Conservation (phyloP, 2,113 vertebrate species). For the Tor tambroides region DNA sequence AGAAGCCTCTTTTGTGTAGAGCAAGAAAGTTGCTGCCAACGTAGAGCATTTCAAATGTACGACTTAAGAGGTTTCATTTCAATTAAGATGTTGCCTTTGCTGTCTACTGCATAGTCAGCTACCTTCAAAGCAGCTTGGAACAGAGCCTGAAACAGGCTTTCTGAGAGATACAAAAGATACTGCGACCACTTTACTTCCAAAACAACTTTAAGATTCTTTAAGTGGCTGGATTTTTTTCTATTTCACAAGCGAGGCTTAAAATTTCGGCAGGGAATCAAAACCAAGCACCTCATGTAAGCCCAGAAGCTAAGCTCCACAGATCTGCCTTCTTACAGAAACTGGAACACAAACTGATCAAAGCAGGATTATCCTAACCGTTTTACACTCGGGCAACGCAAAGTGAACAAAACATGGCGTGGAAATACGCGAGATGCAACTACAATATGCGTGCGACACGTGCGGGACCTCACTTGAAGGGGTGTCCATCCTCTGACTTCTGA, state of each 20-base stretch:
- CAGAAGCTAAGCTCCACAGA: slow-evolving; percentile 38
- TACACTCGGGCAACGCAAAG: not conserved
- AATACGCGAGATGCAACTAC: not conserved
- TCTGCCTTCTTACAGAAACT: slow-evolving; percentile 15
- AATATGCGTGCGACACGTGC: not conserved
- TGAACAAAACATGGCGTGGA: slow-evolving; percentile 2
- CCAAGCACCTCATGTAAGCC: slow-evolving; percentile 29
- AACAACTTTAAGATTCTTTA: slow-evolving; percentile 5
- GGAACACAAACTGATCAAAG: slow-evolving; percentile 39
- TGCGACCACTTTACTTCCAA: not conserved
- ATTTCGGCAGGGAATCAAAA: not conserved
- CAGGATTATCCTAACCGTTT: slow-evolving; percentile 27
- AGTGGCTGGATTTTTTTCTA: not conserved
- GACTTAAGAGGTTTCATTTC: not conserved
- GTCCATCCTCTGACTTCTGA: slow-evolving; percentile 88
- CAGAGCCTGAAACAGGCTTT: not conserved
- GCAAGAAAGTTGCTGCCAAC: not conserved
- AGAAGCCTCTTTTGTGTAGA: not conserved
- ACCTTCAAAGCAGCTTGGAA: not conserved
- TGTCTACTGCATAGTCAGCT: not conserved
- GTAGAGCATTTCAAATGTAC: not conserved
- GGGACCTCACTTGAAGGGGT: slow-evolving; percentile 86
- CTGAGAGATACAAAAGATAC: not conserved
- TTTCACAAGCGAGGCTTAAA: not conserved
- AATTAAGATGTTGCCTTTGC: not conserved